Evolutionary conservation across 2,797 vertebrate species (phyloP).

Genomic region (Chrysocyon brachyurus): DNA sequence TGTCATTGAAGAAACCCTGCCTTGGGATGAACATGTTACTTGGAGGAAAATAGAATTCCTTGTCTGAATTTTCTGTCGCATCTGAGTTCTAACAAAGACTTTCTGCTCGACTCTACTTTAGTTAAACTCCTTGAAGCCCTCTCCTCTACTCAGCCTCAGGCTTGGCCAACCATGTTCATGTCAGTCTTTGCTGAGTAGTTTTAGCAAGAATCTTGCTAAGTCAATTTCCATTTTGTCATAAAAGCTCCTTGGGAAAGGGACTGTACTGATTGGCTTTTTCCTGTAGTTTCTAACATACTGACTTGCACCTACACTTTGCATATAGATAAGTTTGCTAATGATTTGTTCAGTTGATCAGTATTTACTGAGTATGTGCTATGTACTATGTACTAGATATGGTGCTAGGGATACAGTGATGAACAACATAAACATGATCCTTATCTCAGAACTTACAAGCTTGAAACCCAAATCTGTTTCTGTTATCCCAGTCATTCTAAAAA

Average conservation of each 20-base stretch:
- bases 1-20: neutral
- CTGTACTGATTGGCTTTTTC: neutral
- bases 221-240: slow-evolving; percentile 10
- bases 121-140: neutral
- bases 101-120: neutral
- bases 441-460: neutral
- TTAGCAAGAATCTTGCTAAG: neutral
- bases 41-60: neutral
- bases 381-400: neutral
- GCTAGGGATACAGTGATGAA: neutral
- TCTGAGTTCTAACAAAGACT: neutral
- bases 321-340: neutral
- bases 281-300: neutral
- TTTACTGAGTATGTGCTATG: neutral
- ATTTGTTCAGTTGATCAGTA: neutral
- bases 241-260: neutral
- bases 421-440: neutral
- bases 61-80: neutral
- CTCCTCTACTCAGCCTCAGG: neutral
- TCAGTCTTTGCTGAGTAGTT: neutral
- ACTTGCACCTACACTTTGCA: neutral
- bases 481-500: neutral
- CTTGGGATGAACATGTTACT: neutral
- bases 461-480: neutral
- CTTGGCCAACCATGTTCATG: neutral